These are phyloP conservation scores for Thymelicus sylvestris DNA, from an alignment of 2,888 invertebrate genomes.

Conservation along the genomic window DNA sequence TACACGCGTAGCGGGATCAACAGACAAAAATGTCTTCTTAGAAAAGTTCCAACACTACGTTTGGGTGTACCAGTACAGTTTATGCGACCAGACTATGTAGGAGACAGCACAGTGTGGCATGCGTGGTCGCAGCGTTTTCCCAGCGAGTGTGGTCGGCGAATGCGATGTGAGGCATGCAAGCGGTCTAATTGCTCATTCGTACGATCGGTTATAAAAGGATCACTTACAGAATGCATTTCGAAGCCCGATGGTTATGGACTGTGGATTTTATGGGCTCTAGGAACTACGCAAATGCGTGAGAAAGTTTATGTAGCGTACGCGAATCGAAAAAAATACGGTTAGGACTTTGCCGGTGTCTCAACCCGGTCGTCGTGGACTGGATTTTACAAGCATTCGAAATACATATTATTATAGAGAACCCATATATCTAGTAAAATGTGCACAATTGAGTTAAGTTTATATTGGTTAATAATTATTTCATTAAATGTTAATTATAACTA, in stretches of 20 bases:
- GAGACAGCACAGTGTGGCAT: background rate
- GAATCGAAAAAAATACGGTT: too few species aligned
- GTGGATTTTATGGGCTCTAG: conserved; percentile 1
- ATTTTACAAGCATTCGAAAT: too few species aligned
- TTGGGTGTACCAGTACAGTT: background rate
- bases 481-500: too few species aligned
- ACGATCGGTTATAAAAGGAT: conserved; percentile 26
- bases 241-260: background rate
- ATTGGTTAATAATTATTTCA: too few species aligned
- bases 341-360: too few species aligned
- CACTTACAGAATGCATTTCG: conserved; percentile 21
- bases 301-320: background rate
- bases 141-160: conserved; percentile 12
- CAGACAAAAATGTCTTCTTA: too few species aligned
- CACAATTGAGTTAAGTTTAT: too few species aligned
- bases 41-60: background rate
- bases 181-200: conserved; percentile 23
- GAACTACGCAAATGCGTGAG: background rate
- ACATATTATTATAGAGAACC: too few species aligned
- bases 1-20: too few species aligned
- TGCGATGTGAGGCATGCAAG: conserved; percentile 22
- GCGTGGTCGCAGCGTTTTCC: conserved; percentile 8
- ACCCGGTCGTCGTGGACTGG: too few species aligned
- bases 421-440: too few species aligned
- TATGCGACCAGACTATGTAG: background rate